phyloP scores from a whole-genome alignment of 2,113 vertebrate species.

The Lates calcarifer region DNA sequence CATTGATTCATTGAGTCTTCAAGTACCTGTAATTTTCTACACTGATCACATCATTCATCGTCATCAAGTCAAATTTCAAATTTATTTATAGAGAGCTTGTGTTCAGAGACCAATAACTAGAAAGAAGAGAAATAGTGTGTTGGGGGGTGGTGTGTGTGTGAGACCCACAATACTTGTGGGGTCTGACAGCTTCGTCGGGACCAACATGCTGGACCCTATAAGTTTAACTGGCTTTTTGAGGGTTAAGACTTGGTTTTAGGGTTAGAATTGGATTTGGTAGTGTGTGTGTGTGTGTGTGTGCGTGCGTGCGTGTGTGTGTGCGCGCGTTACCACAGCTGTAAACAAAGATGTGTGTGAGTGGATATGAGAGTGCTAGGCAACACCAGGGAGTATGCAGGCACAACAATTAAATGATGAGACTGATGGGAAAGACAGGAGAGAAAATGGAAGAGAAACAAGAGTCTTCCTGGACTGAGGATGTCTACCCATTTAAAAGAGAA shows the following conservation, averaged over 20 bases:
- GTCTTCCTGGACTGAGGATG: not conserved
- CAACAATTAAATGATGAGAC: conserved; percentile 12
- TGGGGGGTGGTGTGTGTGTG: too few species aligned
- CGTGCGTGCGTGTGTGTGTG: not conserved
- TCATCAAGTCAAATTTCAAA: conserved; percentile 17
- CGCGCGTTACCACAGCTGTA: not conserved
- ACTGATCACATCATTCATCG: conserved; percentile 39
- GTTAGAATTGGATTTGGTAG: too few species aligned
- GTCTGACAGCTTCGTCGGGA: too few species aligned
- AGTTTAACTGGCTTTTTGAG: too few species aligned
- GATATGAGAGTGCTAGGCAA: conserved; percentile 7
- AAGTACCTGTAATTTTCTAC: conserved; percentile 44
- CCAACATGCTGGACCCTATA: too few species aligned
- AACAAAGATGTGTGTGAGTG: conserved; percentile 9
- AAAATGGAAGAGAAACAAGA: not conserved
- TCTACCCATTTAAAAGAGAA: not conserved
- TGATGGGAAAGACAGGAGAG: not conserved
- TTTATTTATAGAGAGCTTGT: conserved; percentile 18
- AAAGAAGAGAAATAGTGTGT: conserved; percentile 1
- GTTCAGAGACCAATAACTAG: conserved; percentile 4
- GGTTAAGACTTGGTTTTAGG: too few species aligned
- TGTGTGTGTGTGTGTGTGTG: conserved; percentile 3
- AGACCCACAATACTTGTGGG: too few species aligned
- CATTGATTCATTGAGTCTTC: conserved; percentile 13
- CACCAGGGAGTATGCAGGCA: conserved; percentile 12